Evolutionary conservation across 2,888 invertebrate genomes (phyloP), one percentile per base, ranked within the genome.

Genomic region (Uropetala carovei): DNA sequence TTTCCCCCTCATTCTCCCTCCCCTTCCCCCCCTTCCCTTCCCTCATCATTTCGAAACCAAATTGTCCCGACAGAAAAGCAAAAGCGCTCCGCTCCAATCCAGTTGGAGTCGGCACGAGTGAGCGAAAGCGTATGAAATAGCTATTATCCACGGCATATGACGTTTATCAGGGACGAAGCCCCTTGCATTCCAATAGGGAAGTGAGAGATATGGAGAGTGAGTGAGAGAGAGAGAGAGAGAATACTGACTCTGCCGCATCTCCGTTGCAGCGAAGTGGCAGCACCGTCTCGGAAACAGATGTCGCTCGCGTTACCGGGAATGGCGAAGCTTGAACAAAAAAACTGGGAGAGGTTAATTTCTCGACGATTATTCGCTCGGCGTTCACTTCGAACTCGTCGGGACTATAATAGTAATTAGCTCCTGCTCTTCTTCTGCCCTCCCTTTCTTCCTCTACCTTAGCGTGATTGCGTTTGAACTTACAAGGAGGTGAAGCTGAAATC

Each of bases 71-170:
- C 89, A 68, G 89, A 89, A 89, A 68, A 89, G 64, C 64, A 86
- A 86, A 86, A 86, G 86, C 64, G 64, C 59, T 59, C 60, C 30
- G 10, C 82, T 11, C 30, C 43, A 14, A 58, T 59, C 27, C 30
- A 59, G 30, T 64, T 18, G 86, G 86, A 86, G 86, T 86, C 30
- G 89, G 56, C 13, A 13, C 75, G 75, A 27, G 89, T 64, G 89
- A 89, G 89, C 59, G 89, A 68, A 86, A 89, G 89, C 64, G 89
- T 89, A 89, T 89, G 89, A 89, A 89, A 89, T 89, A 27, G 89
- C 89, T 89, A 89, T 89, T 89, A 89, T 89, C 89, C 89, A 43
- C 64, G 89, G 60, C 89, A n/a, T 89, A 89, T 89, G 89, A 89
- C 89, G 89, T 89, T 89, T 89, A 89, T 89, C 64, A 89, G 89